Evolutionary conservation across 2,797 vertebrate genomes (phyloP).

Genomic region (Mycteria americana): DNA sequence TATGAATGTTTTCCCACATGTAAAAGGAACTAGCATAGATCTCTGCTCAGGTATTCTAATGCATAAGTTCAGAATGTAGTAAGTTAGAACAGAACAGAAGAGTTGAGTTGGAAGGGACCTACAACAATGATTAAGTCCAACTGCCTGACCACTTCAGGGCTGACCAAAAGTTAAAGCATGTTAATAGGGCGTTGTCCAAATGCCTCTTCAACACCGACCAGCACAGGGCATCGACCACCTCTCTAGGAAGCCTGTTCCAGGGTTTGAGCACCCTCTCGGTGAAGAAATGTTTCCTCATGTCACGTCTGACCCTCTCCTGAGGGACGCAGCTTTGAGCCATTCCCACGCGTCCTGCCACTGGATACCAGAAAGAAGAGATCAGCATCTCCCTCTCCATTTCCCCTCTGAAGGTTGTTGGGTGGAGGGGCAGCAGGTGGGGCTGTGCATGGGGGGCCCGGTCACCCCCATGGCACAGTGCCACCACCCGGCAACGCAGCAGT

Average conservation of each 20-base stretch:
- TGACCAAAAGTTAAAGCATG: not conserved
- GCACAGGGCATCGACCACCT: not conserved
- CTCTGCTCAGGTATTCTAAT: not conserved
- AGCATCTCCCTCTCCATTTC: not conserved
- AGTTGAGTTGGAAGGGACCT: not conserved
- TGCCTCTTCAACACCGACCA: not conserved
- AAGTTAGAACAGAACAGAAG: not conserved
- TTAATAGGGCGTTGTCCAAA: not conserved
- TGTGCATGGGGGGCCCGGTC: too few species aligned
- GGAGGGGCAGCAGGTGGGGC: too few species aligned
- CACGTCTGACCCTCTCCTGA: not conserved
- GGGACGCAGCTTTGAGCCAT: fast-evolving
- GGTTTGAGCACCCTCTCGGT: fast-evolving
- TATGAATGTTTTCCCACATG: not conserved
- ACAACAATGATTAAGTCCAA: not conserved
- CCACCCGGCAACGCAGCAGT: too few species aligned
- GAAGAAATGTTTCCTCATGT: not conserved
- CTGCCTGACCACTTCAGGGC: not conserved
- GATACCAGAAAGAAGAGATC: not conserved
- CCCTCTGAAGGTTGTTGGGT: too few species aligned
- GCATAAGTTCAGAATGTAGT: not conserved
- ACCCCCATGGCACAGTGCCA: not conserved
- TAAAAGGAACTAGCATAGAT: not conserved
- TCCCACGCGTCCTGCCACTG: fast-evolving
- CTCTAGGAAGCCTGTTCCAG: not conserved